Conservation (phyloP, 2,113 vertebrate genomes). For the Arizona elegans region DNA sequence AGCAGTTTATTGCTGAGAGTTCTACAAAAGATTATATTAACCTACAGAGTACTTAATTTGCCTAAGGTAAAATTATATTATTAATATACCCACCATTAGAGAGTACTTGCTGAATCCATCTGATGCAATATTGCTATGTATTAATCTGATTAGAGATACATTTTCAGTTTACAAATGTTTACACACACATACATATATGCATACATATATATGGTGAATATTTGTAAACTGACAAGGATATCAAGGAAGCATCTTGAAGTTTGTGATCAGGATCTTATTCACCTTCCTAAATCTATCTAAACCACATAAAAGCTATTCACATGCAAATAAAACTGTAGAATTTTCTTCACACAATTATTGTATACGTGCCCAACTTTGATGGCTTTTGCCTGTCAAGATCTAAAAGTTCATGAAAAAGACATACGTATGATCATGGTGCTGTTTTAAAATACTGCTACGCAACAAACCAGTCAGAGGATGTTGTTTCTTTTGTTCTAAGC, state of each 20-base stretch:
- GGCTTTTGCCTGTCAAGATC: neutral
- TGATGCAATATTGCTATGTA: neutral
- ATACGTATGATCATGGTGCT: neutral
- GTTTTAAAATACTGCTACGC: neutral
- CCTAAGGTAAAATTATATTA: neutral
- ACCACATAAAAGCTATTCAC: neutral
- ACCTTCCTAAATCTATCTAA: neutral
- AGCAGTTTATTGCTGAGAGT: slow-evolving; percentile 40
- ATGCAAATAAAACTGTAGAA: neutral
- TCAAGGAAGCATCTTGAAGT: neutral
- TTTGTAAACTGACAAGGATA: neutral
- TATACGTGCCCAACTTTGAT: neutral
- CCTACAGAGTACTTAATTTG: slow-evolving; percentile 27
- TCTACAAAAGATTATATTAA: slow-evolving; percentile 49
- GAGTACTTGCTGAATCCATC: neutral
- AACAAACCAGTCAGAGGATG: neutral
- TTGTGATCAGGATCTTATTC: neutral
- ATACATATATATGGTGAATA: neutral
- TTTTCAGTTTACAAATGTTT: neutral
- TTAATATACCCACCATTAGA: neutral
- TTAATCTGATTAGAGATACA: neutral
- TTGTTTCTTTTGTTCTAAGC: neutral
- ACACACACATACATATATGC: neutral
- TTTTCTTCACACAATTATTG: neutral
- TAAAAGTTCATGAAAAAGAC: neutral